Conservation (phyloP, 2,888 invertebrate genomes). For the Lydus trimaculatus region DNA sequence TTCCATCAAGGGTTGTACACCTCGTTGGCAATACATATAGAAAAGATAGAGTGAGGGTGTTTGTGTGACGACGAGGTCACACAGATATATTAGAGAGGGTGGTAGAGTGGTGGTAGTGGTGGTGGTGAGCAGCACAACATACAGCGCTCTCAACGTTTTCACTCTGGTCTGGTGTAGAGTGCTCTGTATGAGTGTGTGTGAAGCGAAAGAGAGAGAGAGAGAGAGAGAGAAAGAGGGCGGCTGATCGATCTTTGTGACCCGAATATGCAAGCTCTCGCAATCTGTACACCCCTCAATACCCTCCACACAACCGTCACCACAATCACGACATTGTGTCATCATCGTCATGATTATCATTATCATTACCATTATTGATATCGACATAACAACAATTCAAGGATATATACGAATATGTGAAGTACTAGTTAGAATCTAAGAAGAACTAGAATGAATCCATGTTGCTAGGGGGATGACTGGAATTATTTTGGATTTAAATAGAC, state of each 20-base stretch:
- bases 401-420: background rate
- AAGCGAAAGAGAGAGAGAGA: constrained; percentile 3
- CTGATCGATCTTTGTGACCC: constrained; percentile 33
- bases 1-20: constrained; percentile 5
- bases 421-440: background rate
- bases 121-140: constrained; percentile 3
- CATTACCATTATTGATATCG: background rate
- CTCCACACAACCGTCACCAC: background rate
- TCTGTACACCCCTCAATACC: background rate
- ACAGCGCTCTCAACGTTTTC: constrained; percentile 11
- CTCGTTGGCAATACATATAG: background rate
- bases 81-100: constrained; percentile 12
- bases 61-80: constrained; percentile 11
- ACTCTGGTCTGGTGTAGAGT: background rate
- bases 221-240: constrained; percentile 5
- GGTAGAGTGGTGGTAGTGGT: constrained; percentile 1
- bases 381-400: background rate
- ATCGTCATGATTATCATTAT: background rate
- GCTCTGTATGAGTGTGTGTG: too few relatives aligned
- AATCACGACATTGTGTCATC: constrained; percentile 3
- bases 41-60: constrained; percentile 11
- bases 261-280: constrained; percentile 31
- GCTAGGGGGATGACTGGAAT: background rate
- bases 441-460: background rate
- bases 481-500: background rate